A percentile compares a stretch with the other conserved stretches of the same genome.
phyloP scores from a whole-genome alignment of 2,888 invertebrate genomes.

The Nycteola revayana region DNA sequence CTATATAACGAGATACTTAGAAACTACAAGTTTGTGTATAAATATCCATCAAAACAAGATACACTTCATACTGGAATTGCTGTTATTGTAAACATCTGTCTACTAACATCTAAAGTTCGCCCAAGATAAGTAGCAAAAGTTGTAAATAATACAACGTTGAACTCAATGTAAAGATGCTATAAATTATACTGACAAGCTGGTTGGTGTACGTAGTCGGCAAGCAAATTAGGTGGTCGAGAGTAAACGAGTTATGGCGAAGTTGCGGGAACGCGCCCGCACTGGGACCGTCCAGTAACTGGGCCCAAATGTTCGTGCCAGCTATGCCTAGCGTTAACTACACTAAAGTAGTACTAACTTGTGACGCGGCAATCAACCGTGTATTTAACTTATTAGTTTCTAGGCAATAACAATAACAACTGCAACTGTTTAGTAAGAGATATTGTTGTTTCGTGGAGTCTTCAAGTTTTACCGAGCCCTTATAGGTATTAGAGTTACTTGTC shows the following conservation, averaged over 20 bases:
- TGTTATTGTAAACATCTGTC: constrained; percentile 16
- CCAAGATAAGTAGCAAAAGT: constrained; percentile 25
- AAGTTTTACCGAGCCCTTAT: too few species aligned
- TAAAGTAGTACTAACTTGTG: constrained; percentile 36
- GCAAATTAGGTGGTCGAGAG: constrained; percentile 68
- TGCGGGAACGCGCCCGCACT: constrained; percentile 46
- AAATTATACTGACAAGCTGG: constrained; percentile 63
- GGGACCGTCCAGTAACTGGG: constrained; percentile 44
- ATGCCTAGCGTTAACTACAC: constrained; percentile 32
- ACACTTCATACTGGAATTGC: too few species aligned
- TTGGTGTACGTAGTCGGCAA: constrained; percentile 57
- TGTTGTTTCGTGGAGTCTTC: constrained; percentile 11
- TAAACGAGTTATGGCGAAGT: constrained; percentile 72
- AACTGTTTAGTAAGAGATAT: constrained; percentile 8
- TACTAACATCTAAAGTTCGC: constrained; percentile 10
- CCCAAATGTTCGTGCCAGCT: constrained; percentile 35
- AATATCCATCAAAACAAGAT: too few species aligned
- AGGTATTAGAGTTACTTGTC: too few species aligned
- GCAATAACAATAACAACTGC: constrained; percentile 26
- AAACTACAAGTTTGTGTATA: too few species aligned
- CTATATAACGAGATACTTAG: too few species aligned
- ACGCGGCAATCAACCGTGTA: constrained; percentile 25
- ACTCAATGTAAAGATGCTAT: constrained; percentile 46
- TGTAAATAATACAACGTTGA: constrained; percentile 26
- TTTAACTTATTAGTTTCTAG: constrained; percentile 29